Conservation (phyloP, 2,797 vertebrate genomes). For the Otolemur crassicaudatus region DNA sequence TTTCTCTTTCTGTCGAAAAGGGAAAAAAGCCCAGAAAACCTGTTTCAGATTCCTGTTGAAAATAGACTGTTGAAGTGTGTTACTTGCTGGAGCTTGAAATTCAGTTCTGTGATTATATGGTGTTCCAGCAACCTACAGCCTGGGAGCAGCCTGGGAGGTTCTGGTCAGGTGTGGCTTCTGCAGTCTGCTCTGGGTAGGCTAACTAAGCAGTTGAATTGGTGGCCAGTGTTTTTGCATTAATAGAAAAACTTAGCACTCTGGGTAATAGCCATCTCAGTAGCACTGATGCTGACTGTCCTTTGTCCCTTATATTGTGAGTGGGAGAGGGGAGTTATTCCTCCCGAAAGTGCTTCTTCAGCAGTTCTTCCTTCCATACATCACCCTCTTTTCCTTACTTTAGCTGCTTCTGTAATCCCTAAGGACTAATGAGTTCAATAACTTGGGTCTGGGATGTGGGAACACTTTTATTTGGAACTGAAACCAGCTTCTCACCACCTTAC, state of each 20-base stretch:
- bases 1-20: not conserved
- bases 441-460: not conserved
- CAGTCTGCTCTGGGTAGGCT: not conserved
- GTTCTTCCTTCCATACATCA: not conserved
- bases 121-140: not conserved
- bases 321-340: not conserved
- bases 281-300: not conserved
- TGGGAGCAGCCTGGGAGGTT: not conserved
- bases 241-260: conserved; percentile 1
- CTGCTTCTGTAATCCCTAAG: not conserved
- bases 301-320: not conserved
- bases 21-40: not conserved
- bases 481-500: not conserved
- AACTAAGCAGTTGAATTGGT: not conserved
- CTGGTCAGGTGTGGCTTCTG: not conserved
- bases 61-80: not conserved
- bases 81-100: not conserved
- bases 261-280: not conserved
- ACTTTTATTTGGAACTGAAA: not conserved
- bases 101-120: not conserved
- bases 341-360: not conserved
- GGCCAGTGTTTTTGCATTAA: not conserved
- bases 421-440: not conserved
- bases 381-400: not conserved
- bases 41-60: conserved; percentile 31